A percentile compares a stretch with the other conserved stretches of the same genome.
Evolutionary conservation across 2,888 invertebrate species (phyloP).

Genomic region (Aspidiotus rigidus): DNA sequence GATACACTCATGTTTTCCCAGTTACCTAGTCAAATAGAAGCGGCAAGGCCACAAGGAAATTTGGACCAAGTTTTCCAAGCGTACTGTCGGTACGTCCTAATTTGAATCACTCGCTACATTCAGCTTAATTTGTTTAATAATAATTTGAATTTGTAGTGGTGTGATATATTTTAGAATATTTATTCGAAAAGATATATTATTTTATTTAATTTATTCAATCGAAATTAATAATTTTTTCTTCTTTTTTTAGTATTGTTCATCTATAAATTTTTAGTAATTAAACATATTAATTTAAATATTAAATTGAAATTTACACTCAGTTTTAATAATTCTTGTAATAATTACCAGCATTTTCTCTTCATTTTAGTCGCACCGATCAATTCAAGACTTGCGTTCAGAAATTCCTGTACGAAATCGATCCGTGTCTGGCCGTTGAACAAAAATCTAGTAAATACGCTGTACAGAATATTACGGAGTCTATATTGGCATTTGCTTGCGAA

Average conservation of each 20-base stretch:
- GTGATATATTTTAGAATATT: too few species aligned
- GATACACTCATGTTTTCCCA: slow-evolving; percentile 51
- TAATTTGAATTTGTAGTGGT: too few species aligned
- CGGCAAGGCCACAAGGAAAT: slow-evolving; percentile 58
- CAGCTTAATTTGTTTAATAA: too few species aligned
- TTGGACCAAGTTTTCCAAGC: slow-evolving; percentile 62
- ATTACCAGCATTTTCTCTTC: slow-evolving; percentile 16
- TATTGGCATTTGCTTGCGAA: slow-evolving; percentile 63
- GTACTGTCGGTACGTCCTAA: slow-evolving; percentile 48
- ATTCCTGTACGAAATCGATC: slow-evolving; percentile 50
- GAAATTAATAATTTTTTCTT: too few species aligned
- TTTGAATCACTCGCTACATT: too few species aligned
- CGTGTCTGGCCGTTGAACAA: slow-evolving; percentile 57
- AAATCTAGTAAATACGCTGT: slow-evolving; percentile 53
- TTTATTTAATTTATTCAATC: too few species aligned
- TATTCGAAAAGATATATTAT: too few species aligned
- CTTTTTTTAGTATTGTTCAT: too few species aligned
- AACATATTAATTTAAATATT: not conserved
- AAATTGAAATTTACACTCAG: not conserved
- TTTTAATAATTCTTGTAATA: not conserved
- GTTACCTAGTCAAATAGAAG: slow-evolving; percentile 57
- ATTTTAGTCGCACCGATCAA: slow-evolving; percentile 47
- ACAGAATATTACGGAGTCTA: slow-evolving; percentile 58
- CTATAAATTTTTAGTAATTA: too few species aligned
- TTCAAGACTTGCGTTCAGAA: slow-evolving; percentile 54